Evolutionary conservation across 2,797 vertebrate genomes (phyloP), one percentile per base, ranked within the genome.

Genomic region (Phylloscopus collybita): DNA sequence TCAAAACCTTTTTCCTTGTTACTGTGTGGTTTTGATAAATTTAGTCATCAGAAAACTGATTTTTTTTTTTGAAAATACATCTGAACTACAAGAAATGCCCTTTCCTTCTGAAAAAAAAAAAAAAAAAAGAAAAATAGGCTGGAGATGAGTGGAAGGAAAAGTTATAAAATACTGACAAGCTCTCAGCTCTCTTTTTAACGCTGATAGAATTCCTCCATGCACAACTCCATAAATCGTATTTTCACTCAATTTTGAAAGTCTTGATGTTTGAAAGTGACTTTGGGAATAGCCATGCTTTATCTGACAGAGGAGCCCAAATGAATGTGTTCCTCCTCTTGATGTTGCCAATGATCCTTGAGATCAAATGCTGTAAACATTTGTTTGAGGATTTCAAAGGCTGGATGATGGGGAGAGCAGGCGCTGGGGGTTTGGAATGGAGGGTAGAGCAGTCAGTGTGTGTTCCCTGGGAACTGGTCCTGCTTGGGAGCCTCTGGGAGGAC

Each of bases 361-460:
- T 11, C 1, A 1, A 36, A 54, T 30, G 53, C 27, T 19, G 4
- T 54, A 54, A 83, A 34, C 27, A 3, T 3, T 45, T 21, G 19
- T 56, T 69, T 59, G 65, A 32, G n/a, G 34, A 23, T 19, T 65
- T 19, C 25, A 61, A n/a, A 38, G 42, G 8, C 34, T 69, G 27
- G 26, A 9, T 72, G 44, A 30, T 30, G 47, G 13, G 17, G 13
- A 49, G 40, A 62, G 34, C 23, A n/a, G n/a, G 38, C 21, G 2
- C 8, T 69, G 34, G 42, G 29, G 17, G 6, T 75, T 42, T 50
- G 54, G 26, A 14, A 18, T 75, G 45, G 38, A 36, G 38, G 71
- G 26, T 0, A 0, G 54, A 53, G 19, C 2, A 36, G 87, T 47
- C 30, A 60, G 0, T 1, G 3, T 2, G 4, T 20, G 3, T 54